Conservation (phyloP, 2,113 vertebrate genomes). For the Platysternon megacephalum region DNA sequence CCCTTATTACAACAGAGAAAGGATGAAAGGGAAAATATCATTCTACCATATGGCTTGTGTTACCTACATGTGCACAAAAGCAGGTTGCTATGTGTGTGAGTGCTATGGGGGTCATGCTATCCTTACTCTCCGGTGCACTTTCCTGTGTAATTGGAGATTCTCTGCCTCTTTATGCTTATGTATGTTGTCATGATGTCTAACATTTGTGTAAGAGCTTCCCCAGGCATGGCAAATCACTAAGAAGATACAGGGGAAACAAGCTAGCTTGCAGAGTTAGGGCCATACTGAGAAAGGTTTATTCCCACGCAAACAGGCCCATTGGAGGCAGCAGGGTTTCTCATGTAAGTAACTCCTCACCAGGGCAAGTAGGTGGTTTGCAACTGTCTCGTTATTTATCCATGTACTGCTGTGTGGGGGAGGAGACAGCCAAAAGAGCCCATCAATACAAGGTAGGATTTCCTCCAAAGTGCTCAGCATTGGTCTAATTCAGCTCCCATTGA, state of each 20-base stretch:
- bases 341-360: neutral
- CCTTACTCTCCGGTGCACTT: neutral
- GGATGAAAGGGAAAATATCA: neutral
- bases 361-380: neutral
- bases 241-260: neutral
- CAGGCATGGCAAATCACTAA: neutral
- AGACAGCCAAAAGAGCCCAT: neutral
- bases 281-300: neutral
- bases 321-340: neutral
- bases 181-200: fast-evolving
- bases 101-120: neutral
- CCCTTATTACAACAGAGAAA: neutral
- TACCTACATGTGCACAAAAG: neutral
- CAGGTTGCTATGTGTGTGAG: neutral
- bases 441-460: neutral
- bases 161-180: neutral
- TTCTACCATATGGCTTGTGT: neutral
- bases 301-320: neutral
- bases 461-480: neutral
- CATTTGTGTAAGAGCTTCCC: neutral
- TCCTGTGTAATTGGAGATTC: neutral
- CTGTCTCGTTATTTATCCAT: neutral
- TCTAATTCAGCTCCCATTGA: neutral
- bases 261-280: neutral
- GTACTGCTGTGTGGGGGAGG: neutral